phyloP scores from a whole-genome alignment of 2,888 invertebrate species.

The Troilus luridus region DNA sequence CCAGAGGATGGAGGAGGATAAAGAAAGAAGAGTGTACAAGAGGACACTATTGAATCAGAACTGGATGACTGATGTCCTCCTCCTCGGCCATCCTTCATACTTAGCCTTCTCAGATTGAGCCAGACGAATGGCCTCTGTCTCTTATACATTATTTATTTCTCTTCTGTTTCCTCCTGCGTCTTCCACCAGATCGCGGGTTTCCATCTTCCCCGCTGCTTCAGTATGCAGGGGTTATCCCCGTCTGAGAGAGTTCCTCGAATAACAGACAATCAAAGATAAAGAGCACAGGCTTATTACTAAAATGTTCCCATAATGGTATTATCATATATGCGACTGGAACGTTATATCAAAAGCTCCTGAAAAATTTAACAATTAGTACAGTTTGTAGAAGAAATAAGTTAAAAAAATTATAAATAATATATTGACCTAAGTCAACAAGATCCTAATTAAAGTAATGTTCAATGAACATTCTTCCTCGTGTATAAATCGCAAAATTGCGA shows the following conservation, averaged over 20 bases:
- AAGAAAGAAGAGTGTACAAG: not conserved
- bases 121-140: slow-evolving; percentile 18
- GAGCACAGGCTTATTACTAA: not conserved
- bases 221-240: not conserved
- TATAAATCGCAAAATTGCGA: too few species aligned
- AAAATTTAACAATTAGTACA: too few species aligned
- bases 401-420: too few species aligned
- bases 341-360: too few species aligned
- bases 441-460: too few species aligned
- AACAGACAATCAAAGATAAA: too few species aligned
- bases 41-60: slow-evolving; percentile 32
- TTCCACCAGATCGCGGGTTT: not conserved
- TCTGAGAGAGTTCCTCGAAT: not conserved
- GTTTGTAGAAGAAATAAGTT: too few species aligned
- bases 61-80: not conserved
- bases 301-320: not conserved
- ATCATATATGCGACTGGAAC: too few species aligned
- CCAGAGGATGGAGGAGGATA: not conserved
- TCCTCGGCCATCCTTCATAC: not conserved
- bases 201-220: not conserved
- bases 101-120: not conserved
- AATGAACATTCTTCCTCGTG: too few species aligned
- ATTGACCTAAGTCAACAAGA: too few species aligned
- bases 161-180: not conserved
- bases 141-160: slow-evolving; percentile 18